phyloP scores from a whole-genome alignment of 2,888 invertebrate genomes.

The Calameuta idolon region DNA sequence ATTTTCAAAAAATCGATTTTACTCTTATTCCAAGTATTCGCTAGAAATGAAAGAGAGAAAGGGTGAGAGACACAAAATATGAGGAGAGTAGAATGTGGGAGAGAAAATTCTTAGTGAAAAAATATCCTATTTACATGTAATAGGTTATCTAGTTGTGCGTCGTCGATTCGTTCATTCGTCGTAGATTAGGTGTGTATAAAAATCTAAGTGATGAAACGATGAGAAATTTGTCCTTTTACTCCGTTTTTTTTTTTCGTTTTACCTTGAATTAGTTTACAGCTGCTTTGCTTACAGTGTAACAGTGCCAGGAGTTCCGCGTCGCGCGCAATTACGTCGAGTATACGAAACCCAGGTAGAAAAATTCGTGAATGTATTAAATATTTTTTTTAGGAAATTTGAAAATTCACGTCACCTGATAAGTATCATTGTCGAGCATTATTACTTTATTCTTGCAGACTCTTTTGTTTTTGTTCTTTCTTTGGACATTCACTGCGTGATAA shows the following conservation, averaged over 20 bases:
- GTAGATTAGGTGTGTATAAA: constrained; percentile 55
- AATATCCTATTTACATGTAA: constrained; percentile 66
- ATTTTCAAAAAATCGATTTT: background rate
- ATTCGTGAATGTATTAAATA: background rate
- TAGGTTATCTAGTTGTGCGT: constrained; percentile 59
- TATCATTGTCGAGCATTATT: background rate
- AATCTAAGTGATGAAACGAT: constrained; percentile 59
- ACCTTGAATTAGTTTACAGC: background rate
- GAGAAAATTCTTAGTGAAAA: constrained; percentile 55
- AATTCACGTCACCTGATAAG: background rate
- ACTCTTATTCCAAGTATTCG: background rate
- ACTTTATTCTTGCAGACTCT: background rate
- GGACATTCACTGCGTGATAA: background rate
- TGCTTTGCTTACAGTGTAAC: background rate
- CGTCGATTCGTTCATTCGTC: constrained; percentile 59
- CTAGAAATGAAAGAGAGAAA: background rate
- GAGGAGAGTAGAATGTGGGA: background rate
- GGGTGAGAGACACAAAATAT: background rate
- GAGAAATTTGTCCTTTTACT: constrained; percentile 36
- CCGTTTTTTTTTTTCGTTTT: background rate
- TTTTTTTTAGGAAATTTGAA: background rate
- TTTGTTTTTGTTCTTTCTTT: background rate
- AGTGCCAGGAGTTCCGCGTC: background rate
- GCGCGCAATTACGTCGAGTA: background rate
- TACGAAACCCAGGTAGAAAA: background rate